phyloP scores from a whole-genome alignment of 2,113 vertebrate species.

The Dasyprocta punctata region DNA sequence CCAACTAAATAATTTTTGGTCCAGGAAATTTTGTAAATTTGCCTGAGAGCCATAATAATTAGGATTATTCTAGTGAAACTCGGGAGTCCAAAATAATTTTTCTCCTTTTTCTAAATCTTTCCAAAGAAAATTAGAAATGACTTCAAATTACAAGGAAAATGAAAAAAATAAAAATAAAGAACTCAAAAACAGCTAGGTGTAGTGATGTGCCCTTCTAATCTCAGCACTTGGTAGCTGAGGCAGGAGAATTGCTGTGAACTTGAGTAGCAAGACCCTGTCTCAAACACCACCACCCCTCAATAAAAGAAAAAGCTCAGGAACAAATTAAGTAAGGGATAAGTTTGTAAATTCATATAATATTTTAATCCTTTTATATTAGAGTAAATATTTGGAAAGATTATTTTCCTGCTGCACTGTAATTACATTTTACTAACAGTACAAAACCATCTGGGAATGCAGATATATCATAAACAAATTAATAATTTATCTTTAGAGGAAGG shows the following conservation, averaged over 20 bases:
- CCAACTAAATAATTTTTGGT: background rate
- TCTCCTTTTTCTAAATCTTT: background rate
- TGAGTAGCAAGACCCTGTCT: background rate
- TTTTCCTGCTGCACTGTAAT: background rate
- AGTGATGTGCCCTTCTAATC: background rate
- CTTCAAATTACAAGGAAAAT: background rate
- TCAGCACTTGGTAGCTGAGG: background rate
- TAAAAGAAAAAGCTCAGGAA: background rate
- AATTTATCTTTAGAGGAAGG: background rate
- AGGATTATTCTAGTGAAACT: background rate
- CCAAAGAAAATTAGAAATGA: background rate
- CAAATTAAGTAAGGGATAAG: background rate
- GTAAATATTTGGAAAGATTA: background rate
- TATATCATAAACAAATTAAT: background rate
- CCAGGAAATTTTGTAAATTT: background rate
- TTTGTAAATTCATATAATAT: constrained; percentile 42
- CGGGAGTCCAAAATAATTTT: background rate
- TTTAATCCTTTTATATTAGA: background rate
- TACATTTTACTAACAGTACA: background rate
- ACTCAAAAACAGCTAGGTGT: background rate
- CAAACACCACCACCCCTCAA: background rate
- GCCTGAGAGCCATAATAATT: background rate
- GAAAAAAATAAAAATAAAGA: background rate
- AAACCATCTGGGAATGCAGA: background rate
- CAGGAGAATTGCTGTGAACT: background rate